A percentile compares a stretch with the other conserved stretches of the same genome.
Evolutionary conservation across 1,140 invertebrate genomes (phyloP).

Genomic region (Trinorchestia longiramus): DNA sequence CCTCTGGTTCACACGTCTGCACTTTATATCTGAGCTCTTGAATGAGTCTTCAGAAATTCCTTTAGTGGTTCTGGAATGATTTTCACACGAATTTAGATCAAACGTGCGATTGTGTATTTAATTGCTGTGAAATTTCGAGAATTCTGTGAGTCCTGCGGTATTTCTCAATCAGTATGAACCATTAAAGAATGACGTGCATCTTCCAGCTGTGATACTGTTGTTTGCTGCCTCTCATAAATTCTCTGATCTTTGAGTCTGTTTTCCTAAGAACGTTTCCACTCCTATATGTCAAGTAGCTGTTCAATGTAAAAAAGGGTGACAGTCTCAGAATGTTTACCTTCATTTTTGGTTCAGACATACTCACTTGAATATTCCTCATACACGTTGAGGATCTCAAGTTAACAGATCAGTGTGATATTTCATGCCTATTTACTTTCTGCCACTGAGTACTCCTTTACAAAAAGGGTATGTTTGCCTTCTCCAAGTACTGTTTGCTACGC

Average conservation of each 20-base stretch:
- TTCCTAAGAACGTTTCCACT: background rate
- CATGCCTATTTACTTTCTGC: background rate
- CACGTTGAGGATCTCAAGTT: background rate
- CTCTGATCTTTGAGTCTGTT: background rate
- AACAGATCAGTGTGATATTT: background rate
- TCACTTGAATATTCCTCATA: background rate
- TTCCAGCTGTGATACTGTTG: background rate
- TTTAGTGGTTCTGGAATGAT: background rate
- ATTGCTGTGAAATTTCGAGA: background rate
- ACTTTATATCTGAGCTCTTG: background rate
- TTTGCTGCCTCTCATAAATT: background rate
- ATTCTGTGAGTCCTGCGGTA: background rate
- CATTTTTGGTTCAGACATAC: background rate
- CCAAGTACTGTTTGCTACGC: background rate
- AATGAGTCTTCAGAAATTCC: background rate
- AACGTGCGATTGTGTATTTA: background rate
- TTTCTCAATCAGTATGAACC: background rate
- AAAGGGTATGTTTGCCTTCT: background rate
- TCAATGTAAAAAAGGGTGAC: background rate
- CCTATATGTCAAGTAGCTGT: background rate
- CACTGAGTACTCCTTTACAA: background rate
- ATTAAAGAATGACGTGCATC: background rate
- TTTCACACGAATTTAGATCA: background rate
- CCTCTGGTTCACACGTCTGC: background rate
- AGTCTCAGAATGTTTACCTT: background rate